Evolutionary conservation across 2,113 vertebrate genomes (phyloP).

Genomic region (Ophiodon elongatus): DNA sequence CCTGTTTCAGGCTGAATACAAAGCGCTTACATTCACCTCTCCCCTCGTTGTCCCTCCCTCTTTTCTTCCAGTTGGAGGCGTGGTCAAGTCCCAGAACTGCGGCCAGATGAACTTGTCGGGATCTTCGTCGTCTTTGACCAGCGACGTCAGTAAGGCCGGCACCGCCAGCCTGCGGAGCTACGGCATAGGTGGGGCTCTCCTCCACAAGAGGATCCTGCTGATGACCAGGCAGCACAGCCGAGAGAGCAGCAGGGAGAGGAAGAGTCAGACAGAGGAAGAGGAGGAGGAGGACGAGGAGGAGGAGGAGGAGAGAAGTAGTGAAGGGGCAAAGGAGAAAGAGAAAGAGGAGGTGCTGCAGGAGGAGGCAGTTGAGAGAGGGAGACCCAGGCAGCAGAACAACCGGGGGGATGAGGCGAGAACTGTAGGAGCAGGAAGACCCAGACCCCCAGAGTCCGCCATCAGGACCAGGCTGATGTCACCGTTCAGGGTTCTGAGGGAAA

Average conservation of each 20-base stretch:
- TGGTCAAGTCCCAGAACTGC: constrained; percentile 87
- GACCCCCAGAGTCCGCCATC: constrained; percentile 73
- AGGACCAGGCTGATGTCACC: constrained; percentile 79
- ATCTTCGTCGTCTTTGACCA: constrained; percentile 90
- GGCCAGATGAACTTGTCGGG: constrained; percentile 90
- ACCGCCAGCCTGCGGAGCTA: constrained; percentile 86
- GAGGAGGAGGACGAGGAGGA: constrained; percentile 10
- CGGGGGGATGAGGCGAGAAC: constrained; percentile 7
- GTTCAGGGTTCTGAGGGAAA: constrained; percentile 88
- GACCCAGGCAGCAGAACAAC: constrained; percentile 19
- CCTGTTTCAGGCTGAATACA: not conserved
- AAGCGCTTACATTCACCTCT: not conserved
- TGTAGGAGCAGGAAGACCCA: constrained; percentile 45
- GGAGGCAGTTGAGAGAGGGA: constrained; percentile 40
- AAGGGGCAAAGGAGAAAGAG: not conserved
- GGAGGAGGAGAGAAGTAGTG: constrained; percentile 2
- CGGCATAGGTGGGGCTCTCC: constrained; percentile 95
- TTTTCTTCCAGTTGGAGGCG: constrained; percentile 80
- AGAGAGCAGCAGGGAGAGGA: constrained; percentile 73
- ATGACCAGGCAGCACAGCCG: constrained; percentile 83
- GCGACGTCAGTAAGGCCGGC: constrained; percentile 88
- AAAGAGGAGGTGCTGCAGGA: constrained; percentile 14
- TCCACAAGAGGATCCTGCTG: constrained; percentile 89
- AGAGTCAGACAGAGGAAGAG: constrained; percentile 24
- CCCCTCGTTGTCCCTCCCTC: not conserved